Percentiles rank a stretch among this genome's conserved stretches.
phyloP scores from a whole-genome alignment of 2,113 vertebrate genomes.

The Hippocampus mohnikei region DNA sequence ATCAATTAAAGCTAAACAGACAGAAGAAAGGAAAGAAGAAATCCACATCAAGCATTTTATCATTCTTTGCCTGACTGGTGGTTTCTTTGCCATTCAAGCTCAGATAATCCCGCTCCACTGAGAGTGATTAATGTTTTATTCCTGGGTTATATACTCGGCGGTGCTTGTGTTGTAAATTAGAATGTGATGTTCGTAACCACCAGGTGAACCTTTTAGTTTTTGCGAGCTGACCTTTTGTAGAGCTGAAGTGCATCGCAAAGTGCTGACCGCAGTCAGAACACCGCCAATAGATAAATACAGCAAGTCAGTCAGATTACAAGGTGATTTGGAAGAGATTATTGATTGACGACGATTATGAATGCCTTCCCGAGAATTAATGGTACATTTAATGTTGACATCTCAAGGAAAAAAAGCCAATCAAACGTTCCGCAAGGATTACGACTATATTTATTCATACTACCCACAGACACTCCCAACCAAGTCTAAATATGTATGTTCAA shows the following conservation, averaged over 20 bases:
- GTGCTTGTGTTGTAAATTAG: conserved; percentile 60
- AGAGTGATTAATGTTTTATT: conserved; percentile 65
- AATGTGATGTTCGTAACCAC: conserved; percentile 54
- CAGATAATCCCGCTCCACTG: conserved; percentile 53
- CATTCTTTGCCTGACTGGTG: conserved; percentile 49
- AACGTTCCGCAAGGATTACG: neutral
- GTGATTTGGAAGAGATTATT: conserved; percentile 4
- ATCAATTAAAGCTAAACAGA: conserved; percentile 33
- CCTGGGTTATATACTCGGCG: conserved; percentile 53
- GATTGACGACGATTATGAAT: neutral
- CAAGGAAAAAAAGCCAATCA: neutral
- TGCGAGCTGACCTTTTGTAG: conserved; percentile 53
- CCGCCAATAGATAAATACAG: neutral
- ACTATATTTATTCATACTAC: neutral
- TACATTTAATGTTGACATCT: neutral
- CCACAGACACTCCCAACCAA: neutral
- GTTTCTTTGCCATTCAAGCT: conserved; percentile 48
- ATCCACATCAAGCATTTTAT: conserved; percentile 39
- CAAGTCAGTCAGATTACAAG: neutral
- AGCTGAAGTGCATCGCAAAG: conserved; percentile 38
- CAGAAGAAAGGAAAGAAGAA: conserved; percentile 17
- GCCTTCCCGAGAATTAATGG: neutral
- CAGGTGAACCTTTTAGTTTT: conserved; percentile 46
- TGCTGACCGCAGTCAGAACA: conserved; percentile 22
- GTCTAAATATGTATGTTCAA: neutral